A percentile compares a stretch with the other conserved stretches of the same genome.
Conservation (phyloP, 1,140 invertebrate species). For the Nasonia giraulti region DNA sequence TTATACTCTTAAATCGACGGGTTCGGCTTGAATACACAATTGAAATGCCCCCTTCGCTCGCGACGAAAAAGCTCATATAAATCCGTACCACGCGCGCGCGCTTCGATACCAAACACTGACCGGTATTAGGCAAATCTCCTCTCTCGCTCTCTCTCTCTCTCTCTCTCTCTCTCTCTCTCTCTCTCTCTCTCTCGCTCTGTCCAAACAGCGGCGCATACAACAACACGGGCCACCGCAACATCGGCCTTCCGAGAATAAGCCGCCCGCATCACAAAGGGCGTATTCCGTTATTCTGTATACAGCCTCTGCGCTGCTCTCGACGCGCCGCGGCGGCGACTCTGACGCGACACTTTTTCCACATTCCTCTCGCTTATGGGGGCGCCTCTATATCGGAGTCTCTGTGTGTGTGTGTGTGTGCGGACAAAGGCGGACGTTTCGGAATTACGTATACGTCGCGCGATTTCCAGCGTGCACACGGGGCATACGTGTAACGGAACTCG, state of each 20-base stretch:
- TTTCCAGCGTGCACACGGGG: background rate
- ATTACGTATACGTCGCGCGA: background rate
- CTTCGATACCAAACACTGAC: background rate
- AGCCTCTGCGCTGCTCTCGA: too few relatives aligned
- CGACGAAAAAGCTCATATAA: background rate
- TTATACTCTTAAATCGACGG: background rate
- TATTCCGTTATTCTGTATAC: background rate
- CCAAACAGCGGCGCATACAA: background rate
- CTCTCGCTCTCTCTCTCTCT: background rate
- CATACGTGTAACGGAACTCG: background rate
- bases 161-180: background rate
- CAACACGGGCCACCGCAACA: background rate
- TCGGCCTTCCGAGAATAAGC: conserved; percentile 2
- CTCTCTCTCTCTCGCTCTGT: background rate
- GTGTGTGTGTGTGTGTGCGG: background rate
- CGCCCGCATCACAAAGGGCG: background rate
- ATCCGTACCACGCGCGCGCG: background rate
- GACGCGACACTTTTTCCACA: background rate
- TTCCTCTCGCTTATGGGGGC: background rate
- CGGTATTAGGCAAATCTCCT: conserved; percentile 1
- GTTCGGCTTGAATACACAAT: background rate
- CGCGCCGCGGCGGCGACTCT: background rate
- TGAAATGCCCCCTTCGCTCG: background rate
- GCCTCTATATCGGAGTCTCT: background rate
- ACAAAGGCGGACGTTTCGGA: background rate